Evolutionary conservation across 1,140 invertebrate species (phyloP), one percentile per base, ranked within the genome.

Genomic region (Drosophila sulfurigaster): DNA sequence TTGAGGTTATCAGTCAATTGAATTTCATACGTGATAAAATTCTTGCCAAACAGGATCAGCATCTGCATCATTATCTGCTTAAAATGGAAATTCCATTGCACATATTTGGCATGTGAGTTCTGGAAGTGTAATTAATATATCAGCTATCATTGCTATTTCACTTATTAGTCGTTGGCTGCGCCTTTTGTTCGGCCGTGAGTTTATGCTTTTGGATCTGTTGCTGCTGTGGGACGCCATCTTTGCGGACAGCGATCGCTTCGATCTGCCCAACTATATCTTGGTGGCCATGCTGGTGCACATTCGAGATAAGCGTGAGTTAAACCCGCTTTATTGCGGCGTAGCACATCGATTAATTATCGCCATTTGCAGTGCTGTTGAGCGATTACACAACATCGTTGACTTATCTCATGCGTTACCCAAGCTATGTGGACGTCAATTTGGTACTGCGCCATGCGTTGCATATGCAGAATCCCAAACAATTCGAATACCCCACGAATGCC

Each of bases 181-280:
- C 8, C 91, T 97, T 43, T 91, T 97, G 1, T 97, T 97, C 93
- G 96, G 96, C 0, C 93, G 96, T 11, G 96, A 97, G 92, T 97
- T 97, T 92, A 94, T 95, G 13, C 94, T 97, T 58, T 93, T 95
- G 46, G 96, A 97, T 82, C 91, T 97, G 32, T 93, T 97, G 8
- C 94, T 95, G 25, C 86, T 97, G 1, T 97, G 96, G 96, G 96
- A 97, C 80, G 96, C 96, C 35, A 94, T 97, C 32, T 97, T 97
- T 93, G 94, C 96, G 5, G 95, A 96, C 78, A 94, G 95, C n/a
- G 94, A 95, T 13, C 93, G 94, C 65, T 94, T 97, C 81, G 94
- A 95, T 30, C 93, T 97, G 25, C 94, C 96, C 15, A 96, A 97
- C 89, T 97, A 95, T 74, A 94, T 97, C 45, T 94, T 97, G 79